phyloP scores from a whole-genome alignment of 2,888 invertebrate genomes.

The Unio delphinus region DNA sequence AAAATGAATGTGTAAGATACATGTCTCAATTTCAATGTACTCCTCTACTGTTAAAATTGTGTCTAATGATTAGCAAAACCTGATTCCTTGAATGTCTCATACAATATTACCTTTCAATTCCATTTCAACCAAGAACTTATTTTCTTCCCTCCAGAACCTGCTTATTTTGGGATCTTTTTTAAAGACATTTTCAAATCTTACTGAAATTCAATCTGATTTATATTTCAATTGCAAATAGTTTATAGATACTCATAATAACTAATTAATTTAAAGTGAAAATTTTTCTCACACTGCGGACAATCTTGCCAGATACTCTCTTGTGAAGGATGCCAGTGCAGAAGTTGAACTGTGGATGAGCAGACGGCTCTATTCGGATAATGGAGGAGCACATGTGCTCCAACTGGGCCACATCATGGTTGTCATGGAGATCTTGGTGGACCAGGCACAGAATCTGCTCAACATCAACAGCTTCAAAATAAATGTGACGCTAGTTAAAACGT shows the following conservation, averaged over 20 bases:
- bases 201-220: too few species aligned
- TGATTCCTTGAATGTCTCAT: background rate
- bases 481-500: background rate
- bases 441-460: conserved; percentile 52
- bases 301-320: conserved; percentile 57
- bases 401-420: conserved; percentile 38
- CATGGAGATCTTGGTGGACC: conserved; percentile 57
- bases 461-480: conserved; percentile 38
- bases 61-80: background rate
- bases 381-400: conserved; percentile 51
- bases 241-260: background rate
- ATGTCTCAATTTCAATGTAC: too few species aligned
- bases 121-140: background rate
- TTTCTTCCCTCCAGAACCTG: too few species aligned
- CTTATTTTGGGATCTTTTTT: too few species aligned
- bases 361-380: conserved; percentile 34
- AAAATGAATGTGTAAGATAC: too few species aligned
- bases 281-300: conserved; percentile 48
- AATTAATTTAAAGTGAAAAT: background rate
- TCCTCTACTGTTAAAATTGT: too few species aligned
- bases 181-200: too few species aligned
- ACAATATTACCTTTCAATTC: background rate
- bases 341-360: conserved; percentile 21
- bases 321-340: conserved; percentile 45
- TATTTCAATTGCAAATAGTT: background rate